Conservation (phyloP, 2,113 vertebrate genomes). For the Megaptera novaeangliae region DNA sequence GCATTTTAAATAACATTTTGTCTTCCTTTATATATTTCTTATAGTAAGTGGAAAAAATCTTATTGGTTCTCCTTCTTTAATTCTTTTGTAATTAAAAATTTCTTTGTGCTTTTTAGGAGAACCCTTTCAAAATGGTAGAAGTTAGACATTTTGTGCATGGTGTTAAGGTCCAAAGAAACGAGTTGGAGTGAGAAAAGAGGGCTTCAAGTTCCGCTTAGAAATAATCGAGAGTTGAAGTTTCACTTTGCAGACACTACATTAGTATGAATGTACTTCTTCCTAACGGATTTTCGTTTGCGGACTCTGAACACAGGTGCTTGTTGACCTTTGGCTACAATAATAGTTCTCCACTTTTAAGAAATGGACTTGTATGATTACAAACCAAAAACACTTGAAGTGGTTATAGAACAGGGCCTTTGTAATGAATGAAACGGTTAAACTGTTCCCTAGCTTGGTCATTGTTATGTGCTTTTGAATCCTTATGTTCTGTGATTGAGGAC, state of each 20-base stretch:
- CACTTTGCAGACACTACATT: background rate
- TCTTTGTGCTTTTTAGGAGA: background rate
- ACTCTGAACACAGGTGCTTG: background rate
- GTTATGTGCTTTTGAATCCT: background rate
- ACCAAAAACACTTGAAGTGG: background rate
- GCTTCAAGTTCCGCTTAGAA: background rate
- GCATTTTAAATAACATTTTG: slow-evolving; percentile 21
- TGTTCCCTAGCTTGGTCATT: background rate
- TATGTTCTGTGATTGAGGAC: background rate
- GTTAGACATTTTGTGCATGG: background rate
- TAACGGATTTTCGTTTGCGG: slow-evolving; percentile 1
- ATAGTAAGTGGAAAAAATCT: background rate
- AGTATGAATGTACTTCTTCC: background rate
- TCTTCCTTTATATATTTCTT: background rate
- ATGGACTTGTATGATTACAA: background rate
- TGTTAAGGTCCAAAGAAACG: background rate
- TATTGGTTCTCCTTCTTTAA: background rate
- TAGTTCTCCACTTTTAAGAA: background rate
- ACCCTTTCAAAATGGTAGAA: background rate
- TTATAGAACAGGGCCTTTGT: background rate
- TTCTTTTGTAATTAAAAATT: slow-evolving; percentile 15
- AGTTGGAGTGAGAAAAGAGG: background rate
- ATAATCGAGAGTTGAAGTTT: background rate
- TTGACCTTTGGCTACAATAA: background rate
- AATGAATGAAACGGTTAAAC: background rate